Base-by-base conservation (phyloP, 2,888 invertebrate genomes). In the Lasioglossum lativentre region DNA sequence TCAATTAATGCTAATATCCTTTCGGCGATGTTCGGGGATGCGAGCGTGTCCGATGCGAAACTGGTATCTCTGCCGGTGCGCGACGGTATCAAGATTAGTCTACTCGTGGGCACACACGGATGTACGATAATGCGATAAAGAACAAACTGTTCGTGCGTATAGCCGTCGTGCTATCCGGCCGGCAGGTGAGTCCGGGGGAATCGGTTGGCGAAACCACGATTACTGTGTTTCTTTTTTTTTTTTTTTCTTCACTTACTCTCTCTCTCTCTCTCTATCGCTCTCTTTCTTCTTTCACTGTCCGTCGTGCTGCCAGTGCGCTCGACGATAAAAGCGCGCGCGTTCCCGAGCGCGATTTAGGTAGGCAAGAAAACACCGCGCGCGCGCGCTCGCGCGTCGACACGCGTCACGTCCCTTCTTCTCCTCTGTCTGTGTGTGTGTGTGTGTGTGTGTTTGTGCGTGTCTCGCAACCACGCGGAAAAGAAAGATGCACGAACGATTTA, bases 101-200 rank as follows among this genome's bases (percentile, higher is more conserved):
- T 80, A 80, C 84, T 75, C 56, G 52, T 40, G 30, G 72, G 63
- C 66, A 76, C 59, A 76, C 76, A 82, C 82, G 70, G 73, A 47
- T 81, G 77, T 70, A 73, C 82, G 82, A 88, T 88, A 86, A 84
- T 80, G 71, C 84, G 89, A 86, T 89, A 84, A 86, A 80, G 82
- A 78, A 77, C 68, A 72, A 80, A 83, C 87, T 83, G 87, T 86
- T 76, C 52, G 86, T 78, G 84, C 75, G 80, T 80, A 82, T 76
- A 78, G 42, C 74, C 82, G 72, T 78, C 83, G 82, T 82, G 79
- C 23, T 86, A 82, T 88, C 78, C 86, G 68, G 73, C 45, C 84
- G 88, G 90, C 90, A 90, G 90, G 90, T 90, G 90, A 88, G 76
- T 87, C 82, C 79, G 10, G 80, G 27, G 80, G 78, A 84, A 90